Percentiles rank a stretch among this genome's conserved stretches.
These are phyloP conservation scores for Lindbergichthys nudifrons DNA, from an alignment of 2,797 vertebrate genomes.

Conservation along the genomic window DNA sequence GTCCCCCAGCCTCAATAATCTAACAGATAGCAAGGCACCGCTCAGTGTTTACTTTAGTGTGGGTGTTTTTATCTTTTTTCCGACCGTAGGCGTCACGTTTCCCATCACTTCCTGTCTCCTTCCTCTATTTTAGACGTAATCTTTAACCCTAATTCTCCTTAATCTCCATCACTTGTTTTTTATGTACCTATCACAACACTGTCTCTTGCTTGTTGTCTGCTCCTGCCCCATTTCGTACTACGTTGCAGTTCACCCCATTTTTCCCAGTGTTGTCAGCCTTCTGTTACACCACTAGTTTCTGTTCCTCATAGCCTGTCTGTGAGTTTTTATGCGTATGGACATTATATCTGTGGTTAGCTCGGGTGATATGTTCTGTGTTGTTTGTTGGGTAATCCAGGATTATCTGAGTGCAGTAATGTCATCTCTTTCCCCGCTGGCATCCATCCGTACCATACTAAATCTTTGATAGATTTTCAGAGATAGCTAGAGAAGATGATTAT, in stretches of 20 bases:
- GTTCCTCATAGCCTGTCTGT: neutral
- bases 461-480: conserved; percentile 6
- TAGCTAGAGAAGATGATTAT: neutral
- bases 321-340: neutral
- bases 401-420: conserved; percentile 31
- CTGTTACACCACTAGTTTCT: neutral
- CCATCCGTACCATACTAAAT: neutral
- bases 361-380: conserved; percentile 25
- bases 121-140: conserved; percentile 17
- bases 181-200: neutral
- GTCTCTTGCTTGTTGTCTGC: neutral
- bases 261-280: neutral
- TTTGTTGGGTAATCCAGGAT: conserved; percentile 56
- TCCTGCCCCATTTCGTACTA: conserved; percentile 11
- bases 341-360: conserved; percentile 1
- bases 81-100: conserved; percentile 16
- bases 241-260: neutral
- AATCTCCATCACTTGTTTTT: conserved; percentile 17
- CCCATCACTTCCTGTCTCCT: conserved; percentile 44
- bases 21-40: conserved; percentile 30
- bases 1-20: conserved; percentile 33
- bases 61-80: conserved; percentile 11
- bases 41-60: conserved; percentile 26
- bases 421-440: conserved; percentile 14
- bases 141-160: conserved; percentile 11